Evolutionary conservation across 2,113 vertebrate species (phyloP).

Genomic region (Myotis yumanensis): DNA sequence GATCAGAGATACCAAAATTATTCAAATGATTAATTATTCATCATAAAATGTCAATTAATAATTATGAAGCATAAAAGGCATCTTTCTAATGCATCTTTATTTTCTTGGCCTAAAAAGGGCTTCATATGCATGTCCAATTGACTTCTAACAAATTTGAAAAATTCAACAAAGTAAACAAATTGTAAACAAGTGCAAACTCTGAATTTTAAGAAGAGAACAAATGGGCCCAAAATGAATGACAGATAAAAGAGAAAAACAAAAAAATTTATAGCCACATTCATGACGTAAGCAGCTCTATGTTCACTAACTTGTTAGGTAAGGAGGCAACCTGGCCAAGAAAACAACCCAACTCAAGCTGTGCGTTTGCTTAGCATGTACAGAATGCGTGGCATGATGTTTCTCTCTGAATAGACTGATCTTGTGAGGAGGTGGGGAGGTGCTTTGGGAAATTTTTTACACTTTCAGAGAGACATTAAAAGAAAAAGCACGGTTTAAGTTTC

Average conservation of each 20-base stretch:
- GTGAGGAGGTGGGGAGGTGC: not conserved
- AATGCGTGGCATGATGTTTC: not conserved
- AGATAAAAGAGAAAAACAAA: not conserved
- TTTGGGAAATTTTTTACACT: constrained; percentile 13
- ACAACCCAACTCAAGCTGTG: constrained; percentile 5
- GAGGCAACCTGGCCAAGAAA: not conserved
- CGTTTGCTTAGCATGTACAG: not conserved
- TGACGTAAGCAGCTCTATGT: not conserved
- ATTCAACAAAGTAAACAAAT: constrained; percentile 85
- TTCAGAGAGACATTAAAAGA: constrained; percentile 41
- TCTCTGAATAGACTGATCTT: constrained; percentile 31
- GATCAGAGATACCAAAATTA: constrained; percentile 98
- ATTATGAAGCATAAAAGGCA: constrained; percentile 92
- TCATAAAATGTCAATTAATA: constrained; percentile 97
- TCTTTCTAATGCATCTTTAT: constrained; percentile 88
- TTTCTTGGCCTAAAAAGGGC: constrained; percentile 85
- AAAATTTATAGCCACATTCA: not conserved
- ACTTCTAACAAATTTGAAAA: constrained; percentile 86
- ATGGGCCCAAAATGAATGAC: constrained; percentile 51
- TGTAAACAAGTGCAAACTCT: constrained; percentile 81
- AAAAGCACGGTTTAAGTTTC: constrained; percentile 40
- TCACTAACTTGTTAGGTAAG: constrained; percentile 56
- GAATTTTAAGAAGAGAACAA: constrained; percentile 80
- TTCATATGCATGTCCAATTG: constrained; percentile 84
- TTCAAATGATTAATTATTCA: constrained; percentile 99